Percentiles rank a stretch among this genome's conserved stretches.
Evolutionary conservation across 2,113 vertebrate genomes (phyloP).

Genomic region (Pseudonaja textilis): DNA sequence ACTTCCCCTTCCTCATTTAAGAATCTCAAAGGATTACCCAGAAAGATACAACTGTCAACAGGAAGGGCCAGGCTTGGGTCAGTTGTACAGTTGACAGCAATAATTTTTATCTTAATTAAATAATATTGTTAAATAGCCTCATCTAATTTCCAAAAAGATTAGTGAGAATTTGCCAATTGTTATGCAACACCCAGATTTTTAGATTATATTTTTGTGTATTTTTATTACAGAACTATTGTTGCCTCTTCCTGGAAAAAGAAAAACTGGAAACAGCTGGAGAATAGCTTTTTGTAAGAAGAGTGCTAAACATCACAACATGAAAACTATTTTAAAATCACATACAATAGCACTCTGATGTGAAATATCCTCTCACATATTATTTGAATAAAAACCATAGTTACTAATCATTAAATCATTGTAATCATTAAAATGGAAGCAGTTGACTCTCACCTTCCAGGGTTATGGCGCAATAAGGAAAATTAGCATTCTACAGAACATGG

Average conservation of each 20-base stretch:
- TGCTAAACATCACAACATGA: not conserved
- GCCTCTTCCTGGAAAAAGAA: not conserved
- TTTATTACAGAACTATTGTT: not conserved
- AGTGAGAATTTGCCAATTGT: not conserved
- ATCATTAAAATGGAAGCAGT: not conserved
- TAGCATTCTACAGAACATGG: not conserved
- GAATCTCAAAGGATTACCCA: not conserved
- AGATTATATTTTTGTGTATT: not conserved
- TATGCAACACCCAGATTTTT: not conserved
- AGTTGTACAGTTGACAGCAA: not conserved
- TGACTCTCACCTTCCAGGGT: not conserved
- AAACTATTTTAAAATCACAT: not conserved
- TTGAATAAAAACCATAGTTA: not conserved
- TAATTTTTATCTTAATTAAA: not conserved
- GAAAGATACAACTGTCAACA: constrained; percentile 7
- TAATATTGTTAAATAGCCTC: not conserved
- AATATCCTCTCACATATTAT: not conserved
- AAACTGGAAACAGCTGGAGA: not conserved
- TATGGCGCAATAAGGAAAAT: not conserved
- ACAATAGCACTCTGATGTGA: not conserved
- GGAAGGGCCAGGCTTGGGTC: not conserved
- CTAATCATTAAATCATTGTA: not conserved
- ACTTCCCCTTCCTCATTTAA: constrained; percentile 21
- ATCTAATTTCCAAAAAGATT: not conserved
- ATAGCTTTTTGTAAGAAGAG: not conserved